These are phyloP conservation scores for Athalia circularis DNA, from an alignment of 2,888 invertebrate species.

Conservation along the genomic window DNA sequence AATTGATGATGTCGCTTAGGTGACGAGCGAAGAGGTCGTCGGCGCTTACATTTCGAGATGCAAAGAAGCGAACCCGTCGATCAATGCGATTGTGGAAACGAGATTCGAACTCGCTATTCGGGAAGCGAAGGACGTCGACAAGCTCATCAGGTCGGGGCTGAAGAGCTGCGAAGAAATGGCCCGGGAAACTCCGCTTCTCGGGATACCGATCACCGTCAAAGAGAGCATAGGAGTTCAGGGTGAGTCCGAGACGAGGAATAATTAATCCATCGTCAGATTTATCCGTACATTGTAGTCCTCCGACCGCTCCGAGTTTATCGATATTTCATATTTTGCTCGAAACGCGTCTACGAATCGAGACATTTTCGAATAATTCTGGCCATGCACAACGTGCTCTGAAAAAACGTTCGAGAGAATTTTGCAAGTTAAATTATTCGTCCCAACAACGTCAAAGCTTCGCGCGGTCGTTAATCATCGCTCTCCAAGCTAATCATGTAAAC, in stretches of 20 bases:
- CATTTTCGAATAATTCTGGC: neutral
- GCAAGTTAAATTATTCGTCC: slow-evolving; percentile 4
- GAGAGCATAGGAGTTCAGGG: slow-evolving; percentile 87
- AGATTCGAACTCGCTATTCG: slow-evolving; percentile 79
- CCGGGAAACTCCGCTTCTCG: slow-evolving; percentile 81
- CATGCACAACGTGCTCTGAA: too few species aligned
- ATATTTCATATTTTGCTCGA: neutral
- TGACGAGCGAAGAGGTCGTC: slow-evolving; percentile 79
- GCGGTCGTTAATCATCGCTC: neutral
- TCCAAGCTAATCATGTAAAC: neutral
- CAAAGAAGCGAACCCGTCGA: slow-evolving; percentile 79
- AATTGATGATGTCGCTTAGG: slow-evolving; percentile 69
- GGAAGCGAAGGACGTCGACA: slow-evolving; percentile 80
- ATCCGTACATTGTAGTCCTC: neutral
- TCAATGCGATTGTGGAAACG: slow-evolving; percentile 84
- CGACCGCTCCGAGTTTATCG: neutral
- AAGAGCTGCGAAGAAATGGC: slow-evolving; percentile 72
- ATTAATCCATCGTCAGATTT: neutral
- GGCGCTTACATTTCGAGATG: slow-evolving; percentile 80
- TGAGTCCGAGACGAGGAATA: slow-evolving; percentile 63
- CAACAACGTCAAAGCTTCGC: neutral
- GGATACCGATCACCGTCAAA: slow-evolving; percentile 89
- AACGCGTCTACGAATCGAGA: neutral
- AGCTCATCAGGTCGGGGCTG: slow-evolving; percentile 56
- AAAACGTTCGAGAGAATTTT: neutral